Evolutionary conservation across 2,888 invertebrate genomes (phyloP).

Genomic region (Drosophila paranaensis): DNA sequence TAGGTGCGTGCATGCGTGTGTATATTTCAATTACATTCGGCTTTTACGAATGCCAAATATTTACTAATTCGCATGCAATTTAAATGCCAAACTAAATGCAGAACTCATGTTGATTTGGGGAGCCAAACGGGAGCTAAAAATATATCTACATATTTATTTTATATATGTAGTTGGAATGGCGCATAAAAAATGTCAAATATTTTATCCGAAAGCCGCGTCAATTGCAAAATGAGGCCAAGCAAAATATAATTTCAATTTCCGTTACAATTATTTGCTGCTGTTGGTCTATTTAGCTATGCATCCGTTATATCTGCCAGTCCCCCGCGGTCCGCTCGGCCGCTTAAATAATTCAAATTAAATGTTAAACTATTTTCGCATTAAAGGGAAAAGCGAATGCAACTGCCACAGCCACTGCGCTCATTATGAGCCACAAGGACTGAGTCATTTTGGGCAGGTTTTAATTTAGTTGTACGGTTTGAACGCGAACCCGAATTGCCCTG

Average conservation of each 20-base stretch:
- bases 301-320: no score
- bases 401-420: conserved; percentile 18
- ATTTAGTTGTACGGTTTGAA: conserved; percentile 35
- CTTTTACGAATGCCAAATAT: conserved; percentile 26
- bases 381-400: conserved; percentile 1
- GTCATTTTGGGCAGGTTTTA: conserved; percentile 45
- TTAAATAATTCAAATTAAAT: conserved; percentile 69
- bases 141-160: not conserved
- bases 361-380: conserved; percentile 19
- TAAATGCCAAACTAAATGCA: conserved; percentile 13
- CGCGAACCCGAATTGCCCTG: not conserved
- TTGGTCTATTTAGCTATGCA: conserved; percentile 12
- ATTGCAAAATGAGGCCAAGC: conserved; percentile 52
- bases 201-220: conserved; percentile 36
- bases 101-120: conserved; percentile 19
- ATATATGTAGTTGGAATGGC: not conserved
- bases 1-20: not conserved
- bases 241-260: conserved; percentile 76
- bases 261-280: conserved; percentile 57
- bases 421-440: conserved; percentile 23
- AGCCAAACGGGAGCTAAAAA: not conserved
- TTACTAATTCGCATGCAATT: conserved; percentile 39
- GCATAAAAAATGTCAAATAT: conserved; percentile 23
- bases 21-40: conserved; percentile 19
- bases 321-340: conserved; percentile 3